phyloP scores from a whole-genome alignment of 2,888 invertebrate genomes.

The Rhingia rostrata region DNA sequence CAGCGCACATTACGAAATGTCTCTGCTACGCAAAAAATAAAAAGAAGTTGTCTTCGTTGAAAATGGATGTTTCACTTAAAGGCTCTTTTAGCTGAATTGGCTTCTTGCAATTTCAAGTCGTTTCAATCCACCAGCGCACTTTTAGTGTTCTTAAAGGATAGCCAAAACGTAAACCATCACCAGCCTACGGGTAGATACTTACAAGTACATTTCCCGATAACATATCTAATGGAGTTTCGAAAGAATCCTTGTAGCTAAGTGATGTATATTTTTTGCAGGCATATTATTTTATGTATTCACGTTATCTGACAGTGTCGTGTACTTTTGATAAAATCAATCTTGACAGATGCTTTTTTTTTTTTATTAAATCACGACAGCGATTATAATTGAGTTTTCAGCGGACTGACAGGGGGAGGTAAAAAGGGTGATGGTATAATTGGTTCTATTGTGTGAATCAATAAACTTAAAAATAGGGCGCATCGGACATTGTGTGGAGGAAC shows the following conservation, averaged over 20 bases:
- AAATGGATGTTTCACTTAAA: slow-evolving; percentile 8
- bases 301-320: slow-evolving; percentile 32
- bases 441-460: slow-evolving; percentile 32
- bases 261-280: not conserved
- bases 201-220: slow-evolving; percentile 20
- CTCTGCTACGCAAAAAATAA: not conserved
- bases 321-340: slow-evolving; percentile 51
- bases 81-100: slow-evolving; percentile 39
- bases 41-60: slow-evolving; percentile 16
- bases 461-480: not conserved
- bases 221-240: slow-evolving; percentile 50
- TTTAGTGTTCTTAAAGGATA: slow-evolving; percentile 25
- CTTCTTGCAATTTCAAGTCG: slow-evolving; percentile 45
- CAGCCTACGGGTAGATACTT: not conserved
- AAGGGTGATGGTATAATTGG: not conserved
- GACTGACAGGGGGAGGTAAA: slow-evolving; percentile 4
- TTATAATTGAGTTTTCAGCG: slow-evolving; percentile 61
- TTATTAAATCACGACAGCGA: slow-evolving; percentile 61
- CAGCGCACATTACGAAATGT: slow-evolving; percentile 54
- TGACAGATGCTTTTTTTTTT: slow-evolving; percentile 54
- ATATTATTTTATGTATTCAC: slow-evolving; percentile 27
- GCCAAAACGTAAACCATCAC: slow-evolving; percentile 46
- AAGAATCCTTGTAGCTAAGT: slow-evolving; percentile 16
- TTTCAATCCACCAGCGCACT: slow-evolving; percentile 40
- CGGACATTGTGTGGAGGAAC: not conserved